These are phyloP conservation scores for Neodiprion pinetum DNA, from an alignment of 1,140 invertebrate species.

Conservation along the genomic window DNA sequence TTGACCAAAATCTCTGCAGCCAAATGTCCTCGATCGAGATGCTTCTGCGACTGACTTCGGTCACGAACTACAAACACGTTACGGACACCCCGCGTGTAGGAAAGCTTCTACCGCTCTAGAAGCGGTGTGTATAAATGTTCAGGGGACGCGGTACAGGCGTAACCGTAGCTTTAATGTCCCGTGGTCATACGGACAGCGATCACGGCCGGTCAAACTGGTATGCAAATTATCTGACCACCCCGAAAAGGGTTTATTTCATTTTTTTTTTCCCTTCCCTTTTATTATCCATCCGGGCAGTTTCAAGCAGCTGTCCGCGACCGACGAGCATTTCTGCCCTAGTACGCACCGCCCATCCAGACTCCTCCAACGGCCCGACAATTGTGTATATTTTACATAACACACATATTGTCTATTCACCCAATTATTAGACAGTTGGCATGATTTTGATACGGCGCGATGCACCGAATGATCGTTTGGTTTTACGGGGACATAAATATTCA, in stretches of 20 bases:
- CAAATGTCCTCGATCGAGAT: background rate
- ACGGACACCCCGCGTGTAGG: background rate
- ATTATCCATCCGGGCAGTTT: slow-evolving; percentile 5
- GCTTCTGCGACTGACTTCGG: background rate
- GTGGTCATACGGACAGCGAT: slow-evolving; percentile 14
- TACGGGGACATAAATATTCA: no score
- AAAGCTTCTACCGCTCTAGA: background rate
- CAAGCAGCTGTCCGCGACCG: background rate
- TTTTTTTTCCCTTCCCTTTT: background rate
- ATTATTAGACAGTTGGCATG: background rate
- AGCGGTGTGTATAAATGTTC: background rate
- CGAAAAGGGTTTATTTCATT: slow-evolving; percentile 17
- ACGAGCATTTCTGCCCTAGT: background rate
- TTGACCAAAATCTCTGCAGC: no score
- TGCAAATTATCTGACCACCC: slow-evolving; percentile 42
- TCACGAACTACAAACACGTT: background rate
- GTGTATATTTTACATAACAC: no score
- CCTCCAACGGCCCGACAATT: background rate
- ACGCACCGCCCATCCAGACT: background rate
- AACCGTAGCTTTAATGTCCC: slow-evolving; percentile 17
- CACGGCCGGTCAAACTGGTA: slow-evolving; percentile 38
- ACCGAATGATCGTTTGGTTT: no score
- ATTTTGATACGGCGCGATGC: no score
- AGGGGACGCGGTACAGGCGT: slow-evolving; percentile 17
- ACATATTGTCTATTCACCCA: background rate